Percentiles rank a stretch among this genome's conserved stretches.
Evolutionary conservation across 2,888 invertebrate species (phyloP).

Genomic region (Geophilus truncorum): DNA sequence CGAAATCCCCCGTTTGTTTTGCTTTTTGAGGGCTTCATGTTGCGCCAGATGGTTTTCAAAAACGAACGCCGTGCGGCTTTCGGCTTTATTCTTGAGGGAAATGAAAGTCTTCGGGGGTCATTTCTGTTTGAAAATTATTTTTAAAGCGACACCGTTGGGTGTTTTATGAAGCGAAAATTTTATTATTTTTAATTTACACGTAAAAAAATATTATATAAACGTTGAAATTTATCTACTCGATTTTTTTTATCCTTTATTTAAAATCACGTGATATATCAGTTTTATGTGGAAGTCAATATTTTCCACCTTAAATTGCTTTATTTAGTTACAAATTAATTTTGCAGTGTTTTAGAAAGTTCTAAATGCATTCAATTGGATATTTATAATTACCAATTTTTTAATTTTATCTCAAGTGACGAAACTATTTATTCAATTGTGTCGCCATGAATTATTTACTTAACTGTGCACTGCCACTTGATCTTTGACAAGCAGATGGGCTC

Average conservation of each 20-base stretch:
- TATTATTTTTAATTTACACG: too few species aligned
- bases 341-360: too few species aligned
- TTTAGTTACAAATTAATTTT: too few species aligned
- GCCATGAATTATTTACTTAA: background rate
- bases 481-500: constrained; percentile 18
- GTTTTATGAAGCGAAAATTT: background rate
- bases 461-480: background rate
- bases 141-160: background rate
- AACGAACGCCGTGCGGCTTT: background rate
- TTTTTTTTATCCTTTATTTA: too few species aligned
- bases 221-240: too few species aligned
- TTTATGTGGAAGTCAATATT: too few species aligned
- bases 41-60: background rate
- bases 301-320: too few species aligned
- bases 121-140: background rate
- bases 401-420: background rate
- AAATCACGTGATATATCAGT: too few species aligned
- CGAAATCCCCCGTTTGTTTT: too few species aligned
- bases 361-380: too few species aligned
- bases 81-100: background rate
- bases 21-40: background rate
- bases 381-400: background rate
- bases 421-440: background rate
- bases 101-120: background rate
- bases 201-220: too few species aligned